Base-by-base conservation (phyloP, 2,888 invertebrate genomes). In the Drosophila hamatofila region DNA sequence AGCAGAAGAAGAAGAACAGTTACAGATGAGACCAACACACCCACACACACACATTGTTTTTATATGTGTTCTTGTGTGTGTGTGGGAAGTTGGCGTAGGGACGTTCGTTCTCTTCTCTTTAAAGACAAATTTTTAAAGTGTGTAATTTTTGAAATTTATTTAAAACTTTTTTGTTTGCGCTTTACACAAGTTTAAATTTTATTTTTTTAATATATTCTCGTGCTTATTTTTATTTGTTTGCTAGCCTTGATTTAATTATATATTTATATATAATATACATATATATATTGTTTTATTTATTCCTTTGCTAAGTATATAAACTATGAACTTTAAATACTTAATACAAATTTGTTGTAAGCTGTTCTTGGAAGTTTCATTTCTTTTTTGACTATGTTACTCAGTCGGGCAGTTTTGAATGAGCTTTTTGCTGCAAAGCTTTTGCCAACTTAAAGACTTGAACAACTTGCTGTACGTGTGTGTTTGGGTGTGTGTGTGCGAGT, bases 291-390 rank as follows among this genome's bases (percentile, higher is more conserved):
- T 30, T n/a, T 30, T 18, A 42, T 46, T 35, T 14, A 72, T 60
- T 58, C 30, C 72, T 78, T 54, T 46, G 59, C 78, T 80, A 75
- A 41, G 48, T 75, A 68, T 79, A 74, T 69, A 77, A 77, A 80
- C 77, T 77, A 75, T 81, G 67, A 78, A 78, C 72, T 64, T 65
- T 70, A 66, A 82, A 81, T 78, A 78, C 66, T 49, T 81, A 79
- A 66, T 52, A 54, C 60, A 75, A 73, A 78, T 49, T 55, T 72
- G 69, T 35, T 18, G 48, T 67, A 66, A 73, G 79, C 70, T 72
- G 80, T 73, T 71, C 54, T 63, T 72, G 64, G 72, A 71, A 54
- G 61, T 75, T 67, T 35, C 33, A 49, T 39, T 64, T 49, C 14
- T 30, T 39, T 58, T 61, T 80, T 77, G 75, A 82, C 74, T 75